Evolutionary conservation across 2,113 vertebrate species (phyloP), one percentile per base, ranked within the genome.

Genomic region (Cyanocitta stelleri): DNA sequence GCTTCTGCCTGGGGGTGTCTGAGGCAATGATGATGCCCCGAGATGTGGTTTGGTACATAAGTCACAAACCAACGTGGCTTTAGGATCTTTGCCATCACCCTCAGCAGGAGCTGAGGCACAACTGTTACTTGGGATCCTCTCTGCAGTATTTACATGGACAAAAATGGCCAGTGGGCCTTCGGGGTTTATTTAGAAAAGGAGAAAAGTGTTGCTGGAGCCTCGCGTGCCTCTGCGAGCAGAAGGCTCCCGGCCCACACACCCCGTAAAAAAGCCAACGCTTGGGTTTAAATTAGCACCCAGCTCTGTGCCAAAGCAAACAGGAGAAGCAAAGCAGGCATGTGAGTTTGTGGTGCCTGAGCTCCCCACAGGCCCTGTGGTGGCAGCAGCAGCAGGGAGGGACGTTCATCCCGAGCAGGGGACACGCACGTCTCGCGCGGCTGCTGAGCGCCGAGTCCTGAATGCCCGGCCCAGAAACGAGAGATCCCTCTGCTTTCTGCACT

Each of bases 221-320:
- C 23, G 17, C 7, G 13, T 51, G 61, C 61, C 91, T 87, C 43
- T 10, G 43, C 33, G 22, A 62, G 54, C 86, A 75, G 37, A 85
- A 75, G 58, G 83, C 52, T 87, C 68, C 64, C 14, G 54, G 92
- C 87, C 87, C 74, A 74, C 92, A 48, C 64, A 21, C 6, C 37
- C 73, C 13, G 1, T 23, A 3, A 55, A 35, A 82, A 88, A 92
- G 29, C 58, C 91, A 88, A 15, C 6, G 9, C 49, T 85, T 43
- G 68, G 89, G 52, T 88, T 92, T 82, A 83, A 88, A 88, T 95
- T 73, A 83, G 62, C 93, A 73, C 35, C 85, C 89, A 59, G 24
- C 49, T 55, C 29, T 52, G 61, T 80, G 95, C 80, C 95, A 92
- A 26, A 54, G 86, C 79, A 49, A 79, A 64, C 30, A 19, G 89